These are phyloP conservation scores for Crypturellus undulatus DNA, from an alignment of 2,113 vertebrate genomes.

Conservation along the genomic window DNA sequence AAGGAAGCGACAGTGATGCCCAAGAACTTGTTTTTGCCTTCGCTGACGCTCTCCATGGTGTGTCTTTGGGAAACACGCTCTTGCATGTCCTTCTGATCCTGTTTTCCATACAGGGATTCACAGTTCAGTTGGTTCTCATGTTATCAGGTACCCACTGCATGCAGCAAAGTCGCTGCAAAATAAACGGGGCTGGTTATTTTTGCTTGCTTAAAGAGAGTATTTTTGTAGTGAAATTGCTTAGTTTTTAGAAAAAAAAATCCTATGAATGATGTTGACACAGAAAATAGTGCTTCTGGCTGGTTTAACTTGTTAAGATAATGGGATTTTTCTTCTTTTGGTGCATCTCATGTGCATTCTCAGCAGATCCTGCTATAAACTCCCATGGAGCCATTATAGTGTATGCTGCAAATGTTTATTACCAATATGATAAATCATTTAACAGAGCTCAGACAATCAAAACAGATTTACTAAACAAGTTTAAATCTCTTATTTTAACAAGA, in stretches of 20 bases:
- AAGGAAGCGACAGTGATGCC: not conserved
- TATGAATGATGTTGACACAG: not conserved
- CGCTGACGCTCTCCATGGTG: accelerated
- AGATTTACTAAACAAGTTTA: slow-evolving; percentile 41
- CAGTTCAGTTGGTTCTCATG: not conserved
- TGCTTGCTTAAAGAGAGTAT: not conserved
- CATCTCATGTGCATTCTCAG: slow-evolving; percentile 40
- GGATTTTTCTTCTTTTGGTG: not conserved
- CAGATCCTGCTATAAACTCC: not conserved
- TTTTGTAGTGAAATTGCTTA: not conserved
- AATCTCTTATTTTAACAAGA: slow-evolving; percentile 36
- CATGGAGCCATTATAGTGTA: not conserved
- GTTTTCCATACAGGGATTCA: not conserved
- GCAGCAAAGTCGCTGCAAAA: not conserved
- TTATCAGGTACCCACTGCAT: not conserved
- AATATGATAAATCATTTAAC: slow-evolving; percentile 64
- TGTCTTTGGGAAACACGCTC: not conserved
- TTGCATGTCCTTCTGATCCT: not conserved
- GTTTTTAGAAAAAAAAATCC: not conserved
- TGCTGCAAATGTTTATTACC: slow-evolving; percentile 52
- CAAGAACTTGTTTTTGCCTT: not conserved
- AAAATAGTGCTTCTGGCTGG: not conserved
- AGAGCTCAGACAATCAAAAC: slow-evolving; percentile 32
- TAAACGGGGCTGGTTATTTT: not conserved
- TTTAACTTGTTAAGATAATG: slow-evolving; percentile 44